These are phyloP conservation scores for Neotoma lepida DNA, from an alignment of 2,113 vertebrate genomes.

Conservation along the genomic window DNA sequence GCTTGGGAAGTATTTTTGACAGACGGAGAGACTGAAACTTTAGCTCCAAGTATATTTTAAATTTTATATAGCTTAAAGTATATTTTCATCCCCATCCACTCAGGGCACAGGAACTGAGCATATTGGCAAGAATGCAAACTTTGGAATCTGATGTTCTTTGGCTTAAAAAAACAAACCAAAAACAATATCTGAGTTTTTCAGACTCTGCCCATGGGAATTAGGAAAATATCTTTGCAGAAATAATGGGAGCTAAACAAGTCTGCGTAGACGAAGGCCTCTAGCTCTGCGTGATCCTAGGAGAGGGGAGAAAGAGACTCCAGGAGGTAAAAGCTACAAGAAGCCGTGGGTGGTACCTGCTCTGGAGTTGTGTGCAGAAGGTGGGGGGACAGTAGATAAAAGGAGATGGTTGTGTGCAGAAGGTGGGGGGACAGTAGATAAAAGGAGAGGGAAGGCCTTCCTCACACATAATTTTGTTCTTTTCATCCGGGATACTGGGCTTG, in stretches of 20 bases:
- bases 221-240: background rate
- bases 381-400: background rate
- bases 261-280: accelerated
- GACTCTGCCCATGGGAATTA: background rate
- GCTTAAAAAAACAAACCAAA: background rate
- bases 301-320: accelerated
- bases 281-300: accelerated
- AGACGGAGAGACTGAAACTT: background rate
- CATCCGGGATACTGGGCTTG: background rate
- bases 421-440: background rate
- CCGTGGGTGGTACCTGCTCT: accelerated
- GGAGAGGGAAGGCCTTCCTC: background rate
- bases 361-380: background rate
- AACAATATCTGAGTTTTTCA: background rate
- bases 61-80: background rate
- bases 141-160: background rate
- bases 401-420: background rate
- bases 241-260: accelerated
- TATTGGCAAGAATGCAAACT: background rate
- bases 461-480: background rate
- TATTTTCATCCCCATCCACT: background rate
- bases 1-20: background rate
- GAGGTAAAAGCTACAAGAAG: background rate
- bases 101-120: too few relatives aligned
- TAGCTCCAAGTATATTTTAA: background rate